A percentile compares a stretch with the other conserved stretches of the same genome.
Conservation (phyloP, 1,140 invertebrate genomes). For the Riptortus pedestris region DNA sequence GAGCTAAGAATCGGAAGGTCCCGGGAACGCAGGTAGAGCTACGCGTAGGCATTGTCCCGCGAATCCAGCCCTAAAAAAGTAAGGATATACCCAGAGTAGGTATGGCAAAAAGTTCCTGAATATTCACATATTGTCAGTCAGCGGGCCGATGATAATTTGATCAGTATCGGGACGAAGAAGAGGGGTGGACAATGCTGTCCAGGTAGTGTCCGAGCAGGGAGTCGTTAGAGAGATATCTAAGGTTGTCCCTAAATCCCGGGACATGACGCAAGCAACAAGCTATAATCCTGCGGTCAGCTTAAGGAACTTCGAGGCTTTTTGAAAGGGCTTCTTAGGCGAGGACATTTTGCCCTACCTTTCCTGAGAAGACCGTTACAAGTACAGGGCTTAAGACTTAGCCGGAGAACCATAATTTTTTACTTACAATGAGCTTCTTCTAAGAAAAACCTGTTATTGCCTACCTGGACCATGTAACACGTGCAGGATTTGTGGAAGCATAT, state of each 20-base stretch:
- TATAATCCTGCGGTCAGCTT: background rate
- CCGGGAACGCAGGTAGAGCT: background rate
- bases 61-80: background rate
- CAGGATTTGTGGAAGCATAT: no score
- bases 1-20: background rate
- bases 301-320: background rate
- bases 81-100: background rate
- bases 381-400: background rate
- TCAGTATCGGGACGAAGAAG: background rate
- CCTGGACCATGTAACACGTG: background rate
- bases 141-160: slow-evolving; percentile 9
- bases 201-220: background rate
- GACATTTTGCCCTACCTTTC: background rate
- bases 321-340: background rate
- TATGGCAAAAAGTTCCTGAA: background rate
- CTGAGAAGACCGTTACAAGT: background rate
- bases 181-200: background rate
- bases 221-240: background rate
- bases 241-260: background rate
- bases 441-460: background rate
- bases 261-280: background rate
- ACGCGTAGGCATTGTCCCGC: background rate
- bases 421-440: background rate
- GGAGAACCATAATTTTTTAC: background rate
- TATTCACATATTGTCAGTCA: slow-evolving; percentile 15